These are phyloP conservation scores for Alloplasta piceator DNA, from an alignment of 2,888 invertebrate genomes.

Conservation along the genomic window DNA sequence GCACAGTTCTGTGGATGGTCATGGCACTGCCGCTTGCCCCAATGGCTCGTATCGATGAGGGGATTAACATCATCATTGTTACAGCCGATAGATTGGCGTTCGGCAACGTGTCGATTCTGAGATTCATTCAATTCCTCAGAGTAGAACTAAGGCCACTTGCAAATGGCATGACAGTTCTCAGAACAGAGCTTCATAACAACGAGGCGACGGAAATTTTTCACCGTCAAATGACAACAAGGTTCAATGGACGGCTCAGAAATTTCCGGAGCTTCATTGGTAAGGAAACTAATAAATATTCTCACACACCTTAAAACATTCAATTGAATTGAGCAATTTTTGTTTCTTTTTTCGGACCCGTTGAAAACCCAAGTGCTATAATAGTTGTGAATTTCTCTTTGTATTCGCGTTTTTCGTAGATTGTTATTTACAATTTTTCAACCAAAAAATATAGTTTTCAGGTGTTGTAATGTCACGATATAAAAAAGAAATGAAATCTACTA, in stretches of 20 bases:
- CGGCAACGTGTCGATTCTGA: not conserved
- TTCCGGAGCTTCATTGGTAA: slow-evolving; percentile 14
- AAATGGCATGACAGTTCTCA: not conserved
- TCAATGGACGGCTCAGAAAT: not conserved
- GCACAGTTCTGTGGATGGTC: not conserved
- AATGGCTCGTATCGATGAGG: not conserved
- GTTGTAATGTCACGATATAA: too few relatives aligned
- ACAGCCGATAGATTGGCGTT: not conserved
- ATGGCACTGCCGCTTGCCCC: slow-evolving; percentile 15
- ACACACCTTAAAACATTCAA: not conserved
- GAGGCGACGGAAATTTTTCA: slow-evolving; percentile 4
- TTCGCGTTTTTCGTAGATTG: not conserved
- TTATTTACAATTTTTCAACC: not conserved
- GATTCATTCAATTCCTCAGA: slow-evolving; percentile 1
- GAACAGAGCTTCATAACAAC: not conserved
- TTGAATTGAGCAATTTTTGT: too few relatives aligned
- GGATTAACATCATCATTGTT: not conserved
- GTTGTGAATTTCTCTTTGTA: too few relatives aligned
- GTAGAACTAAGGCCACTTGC: not conserved
- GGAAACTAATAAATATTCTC: not conserved
- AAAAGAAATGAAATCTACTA: too few relatives aligned
- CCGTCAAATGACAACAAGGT: not conserved
- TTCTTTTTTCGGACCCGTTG: too few relatives aligned
- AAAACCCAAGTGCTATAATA: too few relatives aligned
- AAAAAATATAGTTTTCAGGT: not conserved